Evolutionary conservation across 2,888 invertebrate species (phyloP), one percentile per base, ranked within the genome.

Genomic region (Ypsolopha sequella): DNA sequence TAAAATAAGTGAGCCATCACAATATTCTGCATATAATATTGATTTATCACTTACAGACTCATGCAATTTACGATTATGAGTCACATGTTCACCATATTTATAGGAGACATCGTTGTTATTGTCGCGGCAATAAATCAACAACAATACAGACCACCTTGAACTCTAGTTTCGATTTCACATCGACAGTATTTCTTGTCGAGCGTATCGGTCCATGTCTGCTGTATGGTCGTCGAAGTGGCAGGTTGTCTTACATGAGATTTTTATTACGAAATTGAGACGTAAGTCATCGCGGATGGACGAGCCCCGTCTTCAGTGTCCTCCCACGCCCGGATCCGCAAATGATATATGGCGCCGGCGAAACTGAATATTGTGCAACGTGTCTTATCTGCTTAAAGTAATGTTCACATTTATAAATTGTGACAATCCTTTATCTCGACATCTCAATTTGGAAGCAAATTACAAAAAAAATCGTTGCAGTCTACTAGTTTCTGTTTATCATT

Each of bases 141-240:
- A 39, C 41, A 65, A 56, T 60, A 59, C 57, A 63, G 61, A 57
- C 65, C 65, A 65, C 84, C 81, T 84, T 85, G 81, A 78, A 75
- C 74, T 66, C 72, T 54, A 67, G 80, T 65, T 76, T 78, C 68
- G 67, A 76, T 82, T 80, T 80, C 81, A 66, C 65, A 64, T 68
- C 68, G 68, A 73, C 69, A 70, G 24, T 70, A 66, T 63, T 70
- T 76, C 75, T 68, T 67, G 63, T 76, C 72, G 62, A 76, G 79
- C 79, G 80, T 76, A 80, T 74, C 84, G 67, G 68, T 70, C 74
- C 72, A 78, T 78, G 73, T 79, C 68, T 70, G 57, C 74, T 73
- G 76, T 76, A 80, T 75, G 75, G 74, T 76, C 75, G 69, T 68
- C 63, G 65, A 60, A 41, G 66, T 64, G 60, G 56, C 60, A 65